These are phyloP conservation scores for Ischnus inquisitorius DNA, from an alignment of 2,888 invertebrate species.

Conservation along the genomic window DNA sequence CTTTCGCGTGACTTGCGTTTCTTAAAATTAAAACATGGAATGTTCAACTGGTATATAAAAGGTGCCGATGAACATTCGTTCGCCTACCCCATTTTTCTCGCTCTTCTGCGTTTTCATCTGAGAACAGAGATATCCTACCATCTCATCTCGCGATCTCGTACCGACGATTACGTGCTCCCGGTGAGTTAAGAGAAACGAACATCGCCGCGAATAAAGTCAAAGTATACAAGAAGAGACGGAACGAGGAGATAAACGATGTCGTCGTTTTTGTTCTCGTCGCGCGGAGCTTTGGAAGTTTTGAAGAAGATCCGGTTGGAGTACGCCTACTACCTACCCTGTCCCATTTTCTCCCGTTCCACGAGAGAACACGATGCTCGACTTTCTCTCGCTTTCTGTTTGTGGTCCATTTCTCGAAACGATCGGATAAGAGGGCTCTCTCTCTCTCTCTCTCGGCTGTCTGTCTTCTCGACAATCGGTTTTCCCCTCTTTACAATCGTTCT, in stretches of 20 bases:
- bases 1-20: constrained; percentile 67
- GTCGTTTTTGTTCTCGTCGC: constrained; percentile 60
- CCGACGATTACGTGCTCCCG: constrained; percentile 9
- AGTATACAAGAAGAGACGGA: constrained; percentile 58
- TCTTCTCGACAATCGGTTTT: background rate
- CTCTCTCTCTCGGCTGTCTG: constrained; percentile 10
- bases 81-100: constrained; percentile 14
- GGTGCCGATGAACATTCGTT: constrained; percentile 43
- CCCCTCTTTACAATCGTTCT: background rate
- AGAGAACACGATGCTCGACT: constrained; percentile 39
- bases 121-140: constrained; percentile 45
- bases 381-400: constrained; percentile 52
- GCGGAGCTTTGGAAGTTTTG: constrained; percentile 57
- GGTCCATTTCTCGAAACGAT: constrained; percentile 52
- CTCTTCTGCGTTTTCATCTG: background rate
- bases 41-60: constrained; percentile 55
- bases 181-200: constrained; percentile 43
- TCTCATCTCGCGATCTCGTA: constrained; percentile 23
- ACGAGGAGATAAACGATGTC: constrained; percentile 66
- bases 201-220: constrained; percentile 58
- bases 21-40: constrained; percentile 70
- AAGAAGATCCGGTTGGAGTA: constrained; percentile 50
- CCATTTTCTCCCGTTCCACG: background rate
- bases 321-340: constrained; percentile 22
- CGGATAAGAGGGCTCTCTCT: constrained; percentile 6